Evolutionary conservation across 2,888 invertebrate genomes (phyloP).

Genomic region (Xylota segnis): DNA sequence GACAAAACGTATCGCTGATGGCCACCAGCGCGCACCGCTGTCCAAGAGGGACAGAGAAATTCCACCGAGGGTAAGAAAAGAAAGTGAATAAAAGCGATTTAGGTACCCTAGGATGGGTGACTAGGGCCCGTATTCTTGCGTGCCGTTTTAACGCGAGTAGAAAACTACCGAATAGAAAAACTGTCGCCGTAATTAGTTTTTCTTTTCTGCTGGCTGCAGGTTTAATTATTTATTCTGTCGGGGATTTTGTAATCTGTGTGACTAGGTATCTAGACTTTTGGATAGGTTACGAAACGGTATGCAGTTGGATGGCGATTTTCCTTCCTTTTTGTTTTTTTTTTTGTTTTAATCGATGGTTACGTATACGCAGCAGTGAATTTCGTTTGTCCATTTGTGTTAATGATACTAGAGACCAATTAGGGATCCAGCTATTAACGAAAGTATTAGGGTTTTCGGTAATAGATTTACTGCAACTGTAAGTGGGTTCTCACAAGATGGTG

Average conservation of each 20-base stretch:
- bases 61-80: constrained; percentile 28
- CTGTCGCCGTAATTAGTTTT: constrained; percentile 44
- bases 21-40: constrained; percentile 2
- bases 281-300: constrained; percentile 24
- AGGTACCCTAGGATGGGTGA: neutral
- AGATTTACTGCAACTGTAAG: neutral
- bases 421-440: neutral
- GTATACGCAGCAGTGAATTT: constrained; percentile 17
- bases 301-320: constrained; percentile 11
- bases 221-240: constrained; percentile 28
- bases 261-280: constrained; percentile 4
- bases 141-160: neutral
- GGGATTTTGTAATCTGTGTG: constrained; percentile 33
- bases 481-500: neutral
- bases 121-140: constrained; percentile 6
- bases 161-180: constrained; percentile 26
- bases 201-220: neutral
- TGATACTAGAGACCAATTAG: constrained; percentile 5
- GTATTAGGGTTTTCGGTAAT: constrained; percentile 5
- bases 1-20: constrained; percentile 29
- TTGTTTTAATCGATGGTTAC: constrained; percentile 41
- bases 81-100: constrained; percentile 56
- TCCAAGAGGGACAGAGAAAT: constrained; percentile 42
- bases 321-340: too few relatives aligned
- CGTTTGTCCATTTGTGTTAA: constrained; percentile 14